Base-by-base conservation (phyloP, 2,113 vertebrate genomes). In the Neotoma lepida region DNA sequence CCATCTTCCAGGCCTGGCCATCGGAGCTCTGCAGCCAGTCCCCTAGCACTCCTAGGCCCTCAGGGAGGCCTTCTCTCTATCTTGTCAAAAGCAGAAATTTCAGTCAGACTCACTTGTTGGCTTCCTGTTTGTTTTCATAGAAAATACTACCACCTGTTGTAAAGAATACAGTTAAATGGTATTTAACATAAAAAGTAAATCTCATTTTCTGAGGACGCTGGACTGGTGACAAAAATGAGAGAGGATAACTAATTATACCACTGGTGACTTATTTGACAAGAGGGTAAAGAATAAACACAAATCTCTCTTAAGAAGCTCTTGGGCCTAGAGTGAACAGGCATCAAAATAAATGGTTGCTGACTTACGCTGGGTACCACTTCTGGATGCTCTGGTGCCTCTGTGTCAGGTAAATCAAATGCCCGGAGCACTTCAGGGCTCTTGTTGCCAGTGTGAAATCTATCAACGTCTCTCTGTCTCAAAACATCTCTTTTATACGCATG, bases 401-500 rank as follows among this genome's bases (percentile, higher is more conserved):
- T 9, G 0, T 97, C 95, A 4, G 63, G 94, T 68, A 93, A 10
- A 0, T 78, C 9, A 1, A 66, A 51, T 3, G 35, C 2, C 6
- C 0, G 96, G 1, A 92, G 41, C 0, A 35, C 13, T 93, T 96
- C 96, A 2, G 89, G 84, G 74, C 64, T 97, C 88, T 95, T 94
- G 97, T 41, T 68, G 97, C 96, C 87, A 1, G 1, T 90, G 61
- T 86, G 93, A 2, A 28, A 90, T 93, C 78, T 0, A n/a, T 87
- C 81, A 73, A 46, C 85, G 70, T 88, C 35, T 95, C 64, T 95
- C 68, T 96, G 26, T 95, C 91, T 95, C 88, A 94, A 81, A 94
- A 58, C 93, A 24, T 97, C 97, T 95, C 97, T 98, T 96, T 97
- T 94, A 92, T 58, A 26, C 54, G 91, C 94, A 39, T 97, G 94